Evolutionary conservation across 1,140 invertebrate genomes (phyloP).

Genomic region (Ptiloglossa arizonensis): DNA sequence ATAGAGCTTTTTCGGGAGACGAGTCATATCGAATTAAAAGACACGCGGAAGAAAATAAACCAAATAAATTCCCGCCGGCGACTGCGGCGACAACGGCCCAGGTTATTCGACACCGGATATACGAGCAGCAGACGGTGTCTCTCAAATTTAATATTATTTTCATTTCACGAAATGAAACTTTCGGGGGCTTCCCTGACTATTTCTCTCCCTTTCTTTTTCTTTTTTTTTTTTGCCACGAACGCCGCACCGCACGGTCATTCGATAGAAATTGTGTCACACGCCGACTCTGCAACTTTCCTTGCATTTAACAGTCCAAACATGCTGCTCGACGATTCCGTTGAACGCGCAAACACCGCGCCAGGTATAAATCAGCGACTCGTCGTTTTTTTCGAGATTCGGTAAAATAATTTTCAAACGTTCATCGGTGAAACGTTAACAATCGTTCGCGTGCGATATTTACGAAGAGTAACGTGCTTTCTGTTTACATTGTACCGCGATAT

Average conservation of each 20-base stretch:
- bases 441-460: no score
- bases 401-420: no score
- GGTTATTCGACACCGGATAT: constrained; percentile 41
- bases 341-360: no score
- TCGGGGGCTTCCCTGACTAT: constrained; percentile 9
- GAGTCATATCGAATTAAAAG: neutral
- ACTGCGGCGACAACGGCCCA: constrained; percentile 1
- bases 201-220: constrained; percentile 6
- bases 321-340: no score
- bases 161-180: constrained; percentile 66
- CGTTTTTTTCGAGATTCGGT: neutral
- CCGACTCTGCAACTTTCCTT: constrained; percentile 7
- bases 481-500: neutral
- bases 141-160: constrained; percentile 70
- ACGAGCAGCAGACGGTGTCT: constrained; percentile 41
- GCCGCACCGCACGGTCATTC: constrained; percentile 4
- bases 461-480: no score
- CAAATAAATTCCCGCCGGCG: constrained; percentile 26
- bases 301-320: constrained; percentile 35
- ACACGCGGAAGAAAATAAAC: neutral
- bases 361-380: no score
- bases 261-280: neutral
- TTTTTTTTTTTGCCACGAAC: constrained; percentile 8
- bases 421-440: no score
- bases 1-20: neutral